Conservation (phyloP, 2,797 vertebrate species). For the Dryobates pubescens region DNA sequence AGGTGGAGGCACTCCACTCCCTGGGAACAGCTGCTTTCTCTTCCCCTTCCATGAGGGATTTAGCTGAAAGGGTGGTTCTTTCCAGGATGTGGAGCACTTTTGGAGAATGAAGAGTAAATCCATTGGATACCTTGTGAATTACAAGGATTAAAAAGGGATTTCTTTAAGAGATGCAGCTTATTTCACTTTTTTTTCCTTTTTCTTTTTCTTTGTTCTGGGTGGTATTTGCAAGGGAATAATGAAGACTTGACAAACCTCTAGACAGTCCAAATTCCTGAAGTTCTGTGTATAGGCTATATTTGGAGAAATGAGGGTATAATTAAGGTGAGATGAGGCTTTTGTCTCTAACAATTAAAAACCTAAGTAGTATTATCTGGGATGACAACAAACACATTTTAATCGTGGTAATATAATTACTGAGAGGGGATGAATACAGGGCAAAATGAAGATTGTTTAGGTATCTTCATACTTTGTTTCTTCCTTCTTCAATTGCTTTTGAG, state of each 20-base stretch:
- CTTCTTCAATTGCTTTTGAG: background rate
- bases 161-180: background rate
- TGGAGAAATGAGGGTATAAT: background rate
- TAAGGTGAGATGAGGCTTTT: background rate
- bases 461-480: background rate
- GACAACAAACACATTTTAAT: conserved; percentile 13
- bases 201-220: background rate
- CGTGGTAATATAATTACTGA: background rate
- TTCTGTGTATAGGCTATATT: background rate
- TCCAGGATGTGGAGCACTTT: accelerated
- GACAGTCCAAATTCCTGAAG: background rate
- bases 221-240: background rate
- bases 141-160: background rate
- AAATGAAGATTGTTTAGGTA: conserved; percentile 11
- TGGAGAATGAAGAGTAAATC: background rate
- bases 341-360: background rate
- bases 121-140: background rate
- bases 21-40: background rate
- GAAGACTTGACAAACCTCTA: background rate
- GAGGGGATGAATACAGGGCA: background rate
- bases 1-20: accelerated
- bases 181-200: background rate
- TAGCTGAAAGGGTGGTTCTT: background rate
- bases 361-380: background rate
- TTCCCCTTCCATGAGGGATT: background rate